Conservation (phyloP, 2,113 vertebrate genomes). For the Pogona vitticeps region DNA sequence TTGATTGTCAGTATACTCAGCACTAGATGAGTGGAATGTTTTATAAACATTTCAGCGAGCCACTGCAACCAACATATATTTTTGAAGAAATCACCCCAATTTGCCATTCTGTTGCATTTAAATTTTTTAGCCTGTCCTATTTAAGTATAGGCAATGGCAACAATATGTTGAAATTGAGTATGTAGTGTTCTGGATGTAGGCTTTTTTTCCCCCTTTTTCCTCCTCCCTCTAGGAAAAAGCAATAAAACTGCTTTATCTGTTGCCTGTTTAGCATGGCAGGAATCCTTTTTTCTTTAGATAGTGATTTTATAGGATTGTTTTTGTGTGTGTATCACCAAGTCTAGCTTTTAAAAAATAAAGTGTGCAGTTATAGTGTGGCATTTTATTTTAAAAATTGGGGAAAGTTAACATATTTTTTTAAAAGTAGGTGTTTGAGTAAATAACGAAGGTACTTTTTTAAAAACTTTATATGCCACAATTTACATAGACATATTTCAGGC, state of each 20-base stretch:
- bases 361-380: constrained; percentile 72
- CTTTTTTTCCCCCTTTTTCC: constrained; percentile 57
- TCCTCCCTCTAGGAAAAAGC: constrained; percentile 71
- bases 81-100: constrained; percentile 23
- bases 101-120: constrained; percentile 9
- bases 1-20: background rate
- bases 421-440: constrained; percentile 74
- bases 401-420: constrained; percentile 78
- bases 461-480: constrained; percentile 74
- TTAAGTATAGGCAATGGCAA: constrained; percentile 23
- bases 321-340: constrained; percentile 70
- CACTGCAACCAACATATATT: constrained; percentile 1
- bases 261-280: constrained; percentile 60
- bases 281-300: constrained; percentile 57
- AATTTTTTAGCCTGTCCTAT: constrained; percentile 34
- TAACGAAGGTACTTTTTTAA: constrained; percentile 75
- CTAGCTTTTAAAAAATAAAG: constrained; percentile 67
- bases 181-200: constrained; percentile 20
- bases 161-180: constrained; percentile 16
- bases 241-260: constrained; percentile 78
- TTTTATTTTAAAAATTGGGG: constrained; percentile 76
- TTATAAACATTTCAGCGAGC: constrained; percentile 39
- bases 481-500: constrained; percentile 66
- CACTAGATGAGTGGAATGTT: constrained; percentile 38
- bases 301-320: constrained; percentile 72